Evolutionary conservation across 2,888 invertebrate genomes (phyloP).

Genomic region (Erebia ligea): DNA sequence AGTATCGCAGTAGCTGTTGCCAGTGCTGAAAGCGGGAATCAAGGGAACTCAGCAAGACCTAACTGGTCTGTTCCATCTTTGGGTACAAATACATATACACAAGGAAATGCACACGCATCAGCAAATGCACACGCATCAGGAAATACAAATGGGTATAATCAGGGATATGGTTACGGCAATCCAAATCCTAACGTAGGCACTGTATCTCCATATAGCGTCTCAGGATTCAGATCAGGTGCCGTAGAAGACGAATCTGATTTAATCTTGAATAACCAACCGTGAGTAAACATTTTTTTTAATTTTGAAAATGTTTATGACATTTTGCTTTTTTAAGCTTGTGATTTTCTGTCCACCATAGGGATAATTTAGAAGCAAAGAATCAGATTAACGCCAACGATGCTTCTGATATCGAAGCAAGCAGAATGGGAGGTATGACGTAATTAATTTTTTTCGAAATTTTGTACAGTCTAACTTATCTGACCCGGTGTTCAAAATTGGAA

Average conservation of each 20-base stretch:
- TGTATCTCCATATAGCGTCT: constrained; percentile 17
- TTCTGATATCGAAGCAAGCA: neutral
- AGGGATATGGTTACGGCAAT: neutral
- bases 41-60: neutral
- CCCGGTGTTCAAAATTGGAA: too few species aligned
- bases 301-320: neutral
- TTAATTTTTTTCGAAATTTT: too few species aligned
- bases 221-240: constrained; percentile 17
- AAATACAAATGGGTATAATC: neutral
- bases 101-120: constrained; percentile 30
- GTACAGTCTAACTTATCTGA: too few species aligned
- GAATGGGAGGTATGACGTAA: constrained; percentile 6
- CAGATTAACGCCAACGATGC: neutral
- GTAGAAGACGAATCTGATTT: neutral
- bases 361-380: neutral
- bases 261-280: neutral
- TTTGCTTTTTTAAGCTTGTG: neutral
- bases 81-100: constrained; percentile 29
- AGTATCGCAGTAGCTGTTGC: neutral
- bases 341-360: constrained; percentile 1
- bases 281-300: neutral
- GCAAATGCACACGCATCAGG: neutral
- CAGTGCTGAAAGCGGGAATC: neutral
- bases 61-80: constrained; percentile 7
- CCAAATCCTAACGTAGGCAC: constrained; percentile 4